Evolutionary conservation across 2,888 invertebrate genomes (phyloP).

Genomic region (Chrysolina americana): DNA sequence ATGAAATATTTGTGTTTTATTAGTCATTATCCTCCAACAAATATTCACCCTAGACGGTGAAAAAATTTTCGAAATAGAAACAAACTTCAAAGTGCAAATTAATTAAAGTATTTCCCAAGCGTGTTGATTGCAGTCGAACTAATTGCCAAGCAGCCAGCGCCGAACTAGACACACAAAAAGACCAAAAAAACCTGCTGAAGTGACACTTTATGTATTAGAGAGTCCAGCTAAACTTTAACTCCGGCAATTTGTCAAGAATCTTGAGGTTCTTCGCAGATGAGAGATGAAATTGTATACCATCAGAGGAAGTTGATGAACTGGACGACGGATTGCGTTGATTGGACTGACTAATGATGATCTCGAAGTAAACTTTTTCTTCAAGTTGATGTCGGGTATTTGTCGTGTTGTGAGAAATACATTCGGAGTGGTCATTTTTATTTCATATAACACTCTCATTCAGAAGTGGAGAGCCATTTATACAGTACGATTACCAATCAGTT

Average conservation of each 20-base stretch:
- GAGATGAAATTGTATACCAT: slow-evolving; percentile 11
- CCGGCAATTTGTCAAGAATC: slow-evolving; percentile 27
- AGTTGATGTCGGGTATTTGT: not conserved
- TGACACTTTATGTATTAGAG: slow-evolving; percentile 28
- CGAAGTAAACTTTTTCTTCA: not conserved
- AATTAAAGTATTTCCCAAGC: slow-evolving; percentile 15
- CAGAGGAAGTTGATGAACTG: slow-evolving; percentile 9
- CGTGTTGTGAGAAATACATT: no score
- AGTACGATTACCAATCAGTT: no score
- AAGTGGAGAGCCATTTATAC: no score
- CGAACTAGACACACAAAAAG: slow-evolving; percentile 16
- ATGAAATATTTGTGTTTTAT: no score
- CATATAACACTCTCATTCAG: no score
- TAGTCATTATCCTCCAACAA: not conserved
- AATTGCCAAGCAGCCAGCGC: slow-evolving; percentile 25
- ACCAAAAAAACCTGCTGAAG: slow-evolving; percentile 1
- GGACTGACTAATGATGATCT: slow-evolving; percentile 14
- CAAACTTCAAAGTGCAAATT: slow-evolving; percentile 15
- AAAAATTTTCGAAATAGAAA: slow-evolving; percentile 16
- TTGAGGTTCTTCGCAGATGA: slow-evolving; percentile 19
- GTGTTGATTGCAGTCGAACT: slow-evolving; percentile 25
- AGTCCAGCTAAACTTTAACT: slow-evolving; percentile 28
- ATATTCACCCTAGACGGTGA: not conserved
- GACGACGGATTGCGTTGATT: slow-evolving; percentile 18
- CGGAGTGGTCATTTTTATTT: no score